These are phyloP conservation scores for Nemoura dubitans DNA, from an alignment of 2,888 invertebrate species.

Conservation along the genomic window DNA sequence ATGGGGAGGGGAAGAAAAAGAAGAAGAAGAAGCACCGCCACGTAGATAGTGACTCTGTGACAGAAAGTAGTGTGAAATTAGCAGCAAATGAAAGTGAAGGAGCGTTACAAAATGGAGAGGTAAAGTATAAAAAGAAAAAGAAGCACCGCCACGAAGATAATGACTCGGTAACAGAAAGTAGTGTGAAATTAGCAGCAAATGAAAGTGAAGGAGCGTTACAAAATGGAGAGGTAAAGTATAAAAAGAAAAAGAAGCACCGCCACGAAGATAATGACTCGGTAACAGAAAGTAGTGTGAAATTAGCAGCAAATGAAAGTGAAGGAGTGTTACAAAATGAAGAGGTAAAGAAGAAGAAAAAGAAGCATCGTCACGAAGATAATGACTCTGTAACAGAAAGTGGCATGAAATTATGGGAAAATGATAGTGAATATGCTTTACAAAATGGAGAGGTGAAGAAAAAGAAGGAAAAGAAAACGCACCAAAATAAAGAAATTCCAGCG, in stretches of 20 bases:
- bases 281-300: background rate
- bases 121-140: conserved; percentile 54
- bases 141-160: too few species aligned
- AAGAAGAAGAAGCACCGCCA: conserved; percentile 54
- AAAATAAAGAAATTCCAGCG: conserved; percentile 52
- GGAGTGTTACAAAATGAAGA: conserved; percentile 38
- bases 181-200: too few species aligned
- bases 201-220: conserved; percentile 48
- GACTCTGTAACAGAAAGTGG: conserved; percentile 50
- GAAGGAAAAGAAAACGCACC: conserved; percentile 44
- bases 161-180: too few species aligned
- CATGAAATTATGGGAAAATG: conserved; percentile 41
- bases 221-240: conserved; percentile 54
- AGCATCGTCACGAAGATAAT: conserved; percentile 53
- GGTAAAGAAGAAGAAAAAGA: conserved; percentile 49
- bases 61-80: too few species aligned
- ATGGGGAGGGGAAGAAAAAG: conserved; percentile 55
- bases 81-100: conserved; percentile 43
- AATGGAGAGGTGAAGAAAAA: conserved; percentile 49
- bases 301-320: conserved; percentile 53
- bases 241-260: conserved; percentile 52
- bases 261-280: background rate
- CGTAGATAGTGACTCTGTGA: too few species aligned
- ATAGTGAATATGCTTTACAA: conserved; percentile 38
- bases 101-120: conserved; percentile 52